Evolutionary conservation across 2,888 invertebrate species (phyloP).

Genomic region (Drosophila robusta): DNA sequence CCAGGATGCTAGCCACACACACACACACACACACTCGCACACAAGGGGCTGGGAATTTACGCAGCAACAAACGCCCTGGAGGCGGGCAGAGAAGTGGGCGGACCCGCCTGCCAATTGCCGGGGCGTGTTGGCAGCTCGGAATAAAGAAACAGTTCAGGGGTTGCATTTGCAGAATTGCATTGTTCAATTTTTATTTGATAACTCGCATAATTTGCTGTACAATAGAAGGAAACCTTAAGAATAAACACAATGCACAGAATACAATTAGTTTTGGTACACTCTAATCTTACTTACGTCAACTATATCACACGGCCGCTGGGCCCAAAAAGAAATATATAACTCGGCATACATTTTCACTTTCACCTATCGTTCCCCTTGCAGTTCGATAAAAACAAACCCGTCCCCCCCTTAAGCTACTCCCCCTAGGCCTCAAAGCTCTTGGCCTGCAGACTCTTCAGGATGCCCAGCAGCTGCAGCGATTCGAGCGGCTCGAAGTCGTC

Average conservation of each 20-base stretch:
- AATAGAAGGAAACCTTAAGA: constrained; percentile 57
- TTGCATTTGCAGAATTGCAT: constrained; percentile 55
- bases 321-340: constrained; percentile 19
- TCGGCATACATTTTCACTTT: too few relatives aligned
- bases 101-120: constrained; percentile 31
- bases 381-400: constrained; percentile 48
- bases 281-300: constrained; percentile 44
- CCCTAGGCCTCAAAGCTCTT: constrained; percentile 71
- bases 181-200: constrained; percentile 59
- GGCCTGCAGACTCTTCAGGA: constrained; percentile 78
- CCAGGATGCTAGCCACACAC: constrained; percentile 25
- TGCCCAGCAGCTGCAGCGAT: constrained; percentile 86
- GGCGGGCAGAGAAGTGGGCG: constrained; percentile 23
- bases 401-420: background rate
- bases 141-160: constrained; percentile 32
- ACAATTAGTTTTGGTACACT: constrained; percentile 33
- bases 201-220: constrained; percentile 44
- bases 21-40: constrained; percentile 9
- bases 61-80: constrained; percentile 13
- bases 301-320: constrained; percentile 64
- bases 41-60: constrained; percentile 33
- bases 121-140: background rate
- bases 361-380: constrained; percentile 77
- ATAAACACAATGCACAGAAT: constrained; percentile 11
- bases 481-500: constrained; percentile 91